These are phyloP conservation scores for Pangasius larnaudii DNA, from an alignment of 2,797 vertebrate genomes.

Conservation along the genomic window DNA sequence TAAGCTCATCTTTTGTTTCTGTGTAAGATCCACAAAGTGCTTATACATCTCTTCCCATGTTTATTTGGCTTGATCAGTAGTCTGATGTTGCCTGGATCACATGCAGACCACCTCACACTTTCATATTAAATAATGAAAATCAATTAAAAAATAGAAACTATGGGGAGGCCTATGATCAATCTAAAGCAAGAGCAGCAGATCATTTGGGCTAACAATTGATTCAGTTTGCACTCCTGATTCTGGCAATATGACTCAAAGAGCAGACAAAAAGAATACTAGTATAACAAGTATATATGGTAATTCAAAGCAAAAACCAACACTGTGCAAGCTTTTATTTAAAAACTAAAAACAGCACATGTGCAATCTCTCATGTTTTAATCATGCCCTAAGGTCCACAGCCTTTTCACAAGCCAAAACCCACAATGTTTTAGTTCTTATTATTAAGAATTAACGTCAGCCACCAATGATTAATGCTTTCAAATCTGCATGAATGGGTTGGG, in stretches of 20 bases:
- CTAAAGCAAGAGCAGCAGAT: not conserved
- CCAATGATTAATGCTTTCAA: slow-evolving; percentile 1
- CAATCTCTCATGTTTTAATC: not conserved
- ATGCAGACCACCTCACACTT: not conserved
- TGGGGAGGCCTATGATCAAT: not conserved
- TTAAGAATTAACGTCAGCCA: not conserved
- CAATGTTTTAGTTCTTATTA: not conserved
- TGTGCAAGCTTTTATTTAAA: not conserved
- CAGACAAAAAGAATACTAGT: not conserved
- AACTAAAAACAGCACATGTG: not conserved
- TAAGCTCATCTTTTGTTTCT: not conserved
- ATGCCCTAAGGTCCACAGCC: not conserved
- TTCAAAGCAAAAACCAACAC: not conserved
- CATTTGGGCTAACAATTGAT: not conserved
- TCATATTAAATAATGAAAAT: not conserved
- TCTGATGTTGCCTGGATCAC: not conserved
- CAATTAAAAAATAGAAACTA: not conserved
- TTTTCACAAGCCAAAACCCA: slow-evolving; percentile 1
- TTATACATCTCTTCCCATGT: not conserved
- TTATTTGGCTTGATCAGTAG: not conserved
- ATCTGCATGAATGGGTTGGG: not conserved
- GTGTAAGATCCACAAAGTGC: not conserved
- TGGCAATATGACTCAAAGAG: not conserved
- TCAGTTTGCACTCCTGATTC: not conserved
- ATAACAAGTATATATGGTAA: not conserved